Evolutionary conservation across 2,888 invertebrate genomes (phyloP).

Genomic region (Synergus gifuensis): DNA sequence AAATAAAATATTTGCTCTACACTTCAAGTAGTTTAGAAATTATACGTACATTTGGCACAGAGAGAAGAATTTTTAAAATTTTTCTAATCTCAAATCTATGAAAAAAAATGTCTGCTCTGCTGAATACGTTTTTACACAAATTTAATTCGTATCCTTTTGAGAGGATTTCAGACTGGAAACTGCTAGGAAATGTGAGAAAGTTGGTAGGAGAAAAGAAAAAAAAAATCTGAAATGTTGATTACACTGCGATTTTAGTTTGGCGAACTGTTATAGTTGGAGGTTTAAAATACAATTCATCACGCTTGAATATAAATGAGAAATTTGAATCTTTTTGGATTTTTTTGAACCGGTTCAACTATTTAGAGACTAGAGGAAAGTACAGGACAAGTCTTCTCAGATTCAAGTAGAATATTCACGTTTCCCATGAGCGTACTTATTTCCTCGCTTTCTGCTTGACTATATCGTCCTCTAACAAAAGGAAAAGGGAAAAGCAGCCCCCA

Average conservation of each 20-base stretch:
- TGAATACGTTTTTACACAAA: neutral
- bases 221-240: neutral
- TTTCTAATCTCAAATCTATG: too few relatives aligned
- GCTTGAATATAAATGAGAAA: neutral
- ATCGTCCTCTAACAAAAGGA: constrained; percentile 11
- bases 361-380: neutral
- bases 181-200: neutral
- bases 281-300: neutral
- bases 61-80: too few relatives aligned
- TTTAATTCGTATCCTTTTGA: neutral
- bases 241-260: neutral
- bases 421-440: neutral
- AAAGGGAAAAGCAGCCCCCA: constrained; percentile 13
- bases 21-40: too few relatives aligned
- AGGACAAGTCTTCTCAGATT: neutral
- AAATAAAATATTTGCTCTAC: neutral
- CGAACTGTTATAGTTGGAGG: neutral
- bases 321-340: neutral
- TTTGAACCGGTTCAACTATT: neutral
- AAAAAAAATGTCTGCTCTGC: neutral
- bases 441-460: neutral
- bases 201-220: neutral
- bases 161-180: neutral
- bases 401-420: neutral
- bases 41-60: too few relatives aligned